Conservation (phyloP, 2,113 vertebrate species). For the Cyanistes caeruleus region DNA sequence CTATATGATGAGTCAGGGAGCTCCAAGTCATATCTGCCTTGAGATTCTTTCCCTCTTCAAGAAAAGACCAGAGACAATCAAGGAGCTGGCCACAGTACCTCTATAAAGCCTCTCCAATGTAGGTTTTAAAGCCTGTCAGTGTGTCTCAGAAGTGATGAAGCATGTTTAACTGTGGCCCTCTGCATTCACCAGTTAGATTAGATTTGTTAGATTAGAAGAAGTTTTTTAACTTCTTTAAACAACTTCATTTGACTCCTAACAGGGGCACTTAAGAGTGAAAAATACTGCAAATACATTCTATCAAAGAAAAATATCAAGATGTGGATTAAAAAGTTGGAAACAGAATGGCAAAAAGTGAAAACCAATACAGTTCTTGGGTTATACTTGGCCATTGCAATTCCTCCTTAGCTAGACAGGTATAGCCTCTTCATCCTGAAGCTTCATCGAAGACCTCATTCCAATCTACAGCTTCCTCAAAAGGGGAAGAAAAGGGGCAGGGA, state of each 20-base stretch:
- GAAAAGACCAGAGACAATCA: not conserved
- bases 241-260: not conserved
- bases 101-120: not conserved
- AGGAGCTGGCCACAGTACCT: not conserved
- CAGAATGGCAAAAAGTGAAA: not conserved
- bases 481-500: not conserved
- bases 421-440: not conserved
- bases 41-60: not conserved
- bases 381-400: not conserved
- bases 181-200: not conserved
- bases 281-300: not conserved
- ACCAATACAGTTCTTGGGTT: not conserved
- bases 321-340: not conserved
- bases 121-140: not conserved
- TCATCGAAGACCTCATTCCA: not conserved
- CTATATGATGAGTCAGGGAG: not conserved
- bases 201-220: not conserved
- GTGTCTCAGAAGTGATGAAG: not conserved
- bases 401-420: not conserved
- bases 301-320: not conserved
- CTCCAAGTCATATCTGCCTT: not conserved
- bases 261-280: not conserved
- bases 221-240: not conserved
- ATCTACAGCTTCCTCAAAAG: not conserved
- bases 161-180: not conserved